Evolutionary conservation across 2,888 invertebrate genomes (phyloP).

Genomic region (Leptogaster cylindrica): DNA sequence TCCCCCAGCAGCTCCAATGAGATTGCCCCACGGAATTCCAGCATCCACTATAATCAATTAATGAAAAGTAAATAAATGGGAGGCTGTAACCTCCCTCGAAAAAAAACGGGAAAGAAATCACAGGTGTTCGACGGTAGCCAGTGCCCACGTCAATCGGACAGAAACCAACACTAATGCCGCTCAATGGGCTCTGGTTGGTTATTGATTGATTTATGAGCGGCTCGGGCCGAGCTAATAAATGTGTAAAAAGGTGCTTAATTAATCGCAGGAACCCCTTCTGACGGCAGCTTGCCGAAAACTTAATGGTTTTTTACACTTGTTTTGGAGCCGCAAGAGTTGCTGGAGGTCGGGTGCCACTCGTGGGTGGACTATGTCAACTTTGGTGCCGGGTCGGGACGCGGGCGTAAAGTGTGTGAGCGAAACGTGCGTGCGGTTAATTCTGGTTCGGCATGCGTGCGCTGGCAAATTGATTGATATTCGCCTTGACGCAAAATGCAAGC

Average conservation of each 20-base stretch:
- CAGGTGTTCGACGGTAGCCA: neutral
- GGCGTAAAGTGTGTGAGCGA: no score
- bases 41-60: neutral
- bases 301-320: neutral
- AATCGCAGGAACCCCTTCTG: neutral
- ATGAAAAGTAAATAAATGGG: neutral
- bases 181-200: neutral
- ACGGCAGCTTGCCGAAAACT: neutral
- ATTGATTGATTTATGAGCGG: constrained; percentile 31
- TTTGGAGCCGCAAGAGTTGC: no score
- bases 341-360: neutral
- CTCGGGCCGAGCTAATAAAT: constrained; percentile 6
- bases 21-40: no score
- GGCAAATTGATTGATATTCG: no score
- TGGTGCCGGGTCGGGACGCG: neutral
- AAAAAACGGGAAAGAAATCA: neutral
- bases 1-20: no score
- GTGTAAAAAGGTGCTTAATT: constrained; percentile 18
- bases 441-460: no score
- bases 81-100: neutral
- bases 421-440: neutral
- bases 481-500: no score
- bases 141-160: constrained; percentile 16
- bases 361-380: neutral
- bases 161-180: constrained; percentile 7